Evolutionary conservation across 2,797 vertebrate species (phyloP), one percentile per base, ranked within the genome.

Genomic region (Paratrypauchen microcephalus): DNA sequence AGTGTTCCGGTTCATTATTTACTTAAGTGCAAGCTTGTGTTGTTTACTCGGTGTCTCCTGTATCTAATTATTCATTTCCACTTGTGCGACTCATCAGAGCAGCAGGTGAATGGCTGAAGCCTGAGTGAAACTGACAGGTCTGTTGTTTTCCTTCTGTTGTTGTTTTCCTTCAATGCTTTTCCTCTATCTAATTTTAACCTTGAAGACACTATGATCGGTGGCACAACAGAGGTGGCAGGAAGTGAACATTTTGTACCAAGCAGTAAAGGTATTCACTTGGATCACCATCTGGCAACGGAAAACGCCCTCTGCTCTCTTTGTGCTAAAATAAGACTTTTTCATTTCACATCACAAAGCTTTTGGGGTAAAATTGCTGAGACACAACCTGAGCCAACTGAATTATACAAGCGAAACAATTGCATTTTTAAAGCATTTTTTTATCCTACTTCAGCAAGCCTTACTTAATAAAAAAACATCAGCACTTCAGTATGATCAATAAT

Each of bases 241-340:
- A 48, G 4, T 70, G 69, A 74, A 82, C 66, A 72, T 64, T 71
- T 69, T 81, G 56, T 65, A 39, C 65, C 39, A 77, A 58, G 65
- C 68, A 63, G 32, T 15, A 6, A n/a, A 76, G 41, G 39, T 72
- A 64, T 50, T 30, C 13, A 30, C 56, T 70, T 21, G 59, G 69
- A 73, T 66, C 45, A 71, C 28, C 58, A 79, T 60, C 71, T 68
- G 26, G 5, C 52, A 63, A 32, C 0, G 45, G 65, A 26, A 47
- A 64, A 64, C 26, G 23, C 39, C 62, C 62, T 48, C 39, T 47
- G 62, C 60, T 45, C 36, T 62, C 59, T 18, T 47, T 48, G 15
- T 21, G 73, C 45, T 24, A 56, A 56, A 36, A 57, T 8, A 19
- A 18, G n/a, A 50, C 47, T 26, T 32, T 21, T 68, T 52, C 48